These are phyloP conservation scores for Pilophorus perplexus DNA, from an alignment of 2,888 invertebrate genomes.

Conservation along the genomic window DNA sequence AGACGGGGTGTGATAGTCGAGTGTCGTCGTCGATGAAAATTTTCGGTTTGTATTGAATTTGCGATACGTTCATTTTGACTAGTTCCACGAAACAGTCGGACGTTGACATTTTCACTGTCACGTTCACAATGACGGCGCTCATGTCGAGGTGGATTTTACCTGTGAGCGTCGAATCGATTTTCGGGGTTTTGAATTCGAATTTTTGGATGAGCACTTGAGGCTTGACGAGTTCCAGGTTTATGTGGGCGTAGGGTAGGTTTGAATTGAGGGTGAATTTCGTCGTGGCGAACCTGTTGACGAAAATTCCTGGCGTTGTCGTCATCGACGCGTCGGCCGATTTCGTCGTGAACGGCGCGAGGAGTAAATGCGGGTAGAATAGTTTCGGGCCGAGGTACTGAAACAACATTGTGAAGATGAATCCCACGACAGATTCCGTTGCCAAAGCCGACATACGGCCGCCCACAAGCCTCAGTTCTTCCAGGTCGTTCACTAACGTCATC, in stretches of 20 bases:
- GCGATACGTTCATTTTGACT: background rate
- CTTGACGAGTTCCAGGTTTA: background rate
- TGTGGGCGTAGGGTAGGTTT: background rate
- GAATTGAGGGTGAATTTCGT: background rate
- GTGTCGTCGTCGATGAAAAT: background rate
- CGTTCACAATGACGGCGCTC: background rate
- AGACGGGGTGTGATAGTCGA: background rate
- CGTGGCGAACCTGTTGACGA: conserved; percentile 2
- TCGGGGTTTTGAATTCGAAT: background rate
- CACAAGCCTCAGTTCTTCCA: background rate
- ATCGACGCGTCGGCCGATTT: background rate
- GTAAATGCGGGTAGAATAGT: background rate
- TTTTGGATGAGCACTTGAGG: background rate
- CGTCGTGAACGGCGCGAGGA: background rate
- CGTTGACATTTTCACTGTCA: background rate
- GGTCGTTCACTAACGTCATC: background rate
- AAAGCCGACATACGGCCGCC: background rate
- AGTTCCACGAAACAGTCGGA: background rate
- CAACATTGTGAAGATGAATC: background rate
- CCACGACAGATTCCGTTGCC: background rate
- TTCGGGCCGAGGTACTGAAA: conserved; percentile 9
- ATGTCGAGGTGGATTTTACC: background rate
- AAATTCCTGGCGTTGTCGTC: background rate
- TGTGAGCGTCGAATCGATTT: background rate
- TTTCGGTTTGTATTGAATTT: background rate